Evolutionary conservation across 2,888 invertebrate genomes (phyloP).

Genomic region (Tipula unca): DNA sequence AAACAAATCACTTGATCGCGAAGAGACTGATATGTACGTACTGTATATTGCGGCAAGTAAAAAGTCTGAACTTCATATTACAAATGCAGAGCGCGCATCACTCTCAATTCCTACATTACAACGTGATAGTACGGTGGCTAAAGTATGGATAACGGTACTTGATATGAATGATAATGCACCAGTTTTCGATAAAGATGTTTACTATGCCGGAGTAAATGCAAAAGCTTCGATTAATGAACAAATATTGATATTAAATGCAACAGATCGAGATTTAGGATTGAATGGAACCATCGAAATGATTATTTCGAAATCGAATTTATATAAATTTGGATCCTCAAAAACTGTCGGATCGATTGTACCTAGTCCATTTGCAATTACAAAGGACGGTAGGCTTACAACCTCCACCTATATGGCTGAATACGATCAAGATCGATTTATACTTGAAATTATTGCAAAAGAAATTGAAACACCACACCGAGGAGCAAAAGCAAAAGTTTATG

Average conservation of each 20-base stretch:
- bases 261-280: slow-evolving; percentile 72
- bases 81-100: slow-evolving; percentile 43
- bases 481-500: slow-evolving; percentile 67
- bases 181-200: slow-evolving; percentile 49
- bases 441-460: slow-evolving; percentile 78
- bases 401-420: slow-evolving; percentile 81
- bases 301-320: slow-evolving; percentile 72
- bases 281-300: slow-evolving; percentile 77
- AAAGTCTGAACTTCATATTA: slow-evolving; percentile 63
- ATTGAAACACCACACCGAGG: slow-evolving; percentile 67
- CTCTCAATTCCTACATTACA: slow-evolving; percentile 42
- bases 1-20: slow-evolving; percentile 73
- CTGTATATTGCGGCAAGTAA: slow-evolving; percentile 77
- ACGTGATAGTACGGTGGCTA: slow-evolving; percentile 60
- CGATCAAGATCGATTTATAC: slow-evolving; percentile 76
- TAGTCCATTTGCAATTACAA: slow-evolving; percentile 58
- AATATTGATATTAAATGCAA: slow-evolving; percentile 65
- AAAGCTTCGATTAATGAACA: slow-evolving; percentile 69
- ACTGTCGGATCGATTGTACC: slow-evolving; percentile 81
- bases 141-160: slow-evolving; percentile 60
- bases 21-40: slow-evolving; percentile 62
- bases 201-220: slow-evolving; percentile 58
- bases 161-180: slow-evolving; percentile 85
- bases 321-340: slow-evolving; percentile 65
- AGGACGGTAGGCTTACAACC: slow-evolving; percentile 46